Percentiles rank a stretch among this genome's conserved stretches.
Evolutionary conservation across 2,797 vertebrate species (phyloP).

Genomic region (Gymnothorax javanicus): DNA sequence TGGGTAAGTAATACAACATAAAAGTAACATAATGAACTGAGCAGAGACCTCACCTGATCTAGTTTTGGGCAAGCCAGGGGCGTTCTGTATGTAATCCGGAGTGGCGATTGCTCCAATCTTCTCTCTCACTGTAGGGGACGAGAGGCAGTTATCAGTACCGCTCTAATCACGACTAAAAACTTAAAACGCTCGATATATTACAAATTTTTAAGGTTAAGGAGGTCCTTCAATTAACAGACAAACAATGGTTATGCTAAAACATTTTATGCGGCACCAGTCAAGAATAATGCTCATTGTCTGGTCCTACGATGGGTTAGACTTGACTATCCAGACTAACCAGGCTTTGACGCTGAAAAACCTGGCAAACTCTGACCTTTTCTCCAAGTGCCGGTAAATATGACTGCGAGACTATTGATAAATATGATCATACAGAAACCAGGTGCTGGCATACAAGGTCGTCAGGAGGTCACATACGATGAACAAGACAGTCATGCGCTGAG

Average conservation of each 20-base stretch:
- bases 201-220: background rate
- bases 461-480: background rate
- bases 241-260: background rate
- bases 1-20: background rate
- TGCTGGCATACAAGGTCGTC: background rate
- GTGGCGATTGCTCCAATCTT: constrained; percentile 98
- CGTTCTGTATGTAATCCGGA: constrained; percentile 93
- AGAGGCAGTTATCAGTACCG: background rate
- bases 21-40: background rate
- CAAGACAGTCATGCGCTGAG: background rate
- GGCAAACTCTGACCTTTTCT: background rate
- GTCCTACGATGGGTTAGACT: background rate
- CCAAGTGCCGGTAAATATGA: no score
- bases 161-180: background rate
- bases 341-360: background rate
- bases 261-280: background rate
- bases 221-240: background rate
- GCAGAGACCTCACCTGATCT: constrained; percentile 81
- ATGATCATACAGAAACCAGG: no score
- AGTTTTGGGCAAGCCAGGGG: constrained; percentile 92
- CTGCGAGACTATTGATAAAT: no score
- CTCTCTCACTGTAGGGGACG: constrained; percentile 80
- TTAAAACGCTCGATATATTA: constrained; percentile 11
- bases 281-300: background rate
- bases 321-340: background rate